These are phyloP conservation scores for Trypoxylon attenuatum DNA, from an alignment of 2,888 invertebrate species.

Conservation along the genomic window DNA sequence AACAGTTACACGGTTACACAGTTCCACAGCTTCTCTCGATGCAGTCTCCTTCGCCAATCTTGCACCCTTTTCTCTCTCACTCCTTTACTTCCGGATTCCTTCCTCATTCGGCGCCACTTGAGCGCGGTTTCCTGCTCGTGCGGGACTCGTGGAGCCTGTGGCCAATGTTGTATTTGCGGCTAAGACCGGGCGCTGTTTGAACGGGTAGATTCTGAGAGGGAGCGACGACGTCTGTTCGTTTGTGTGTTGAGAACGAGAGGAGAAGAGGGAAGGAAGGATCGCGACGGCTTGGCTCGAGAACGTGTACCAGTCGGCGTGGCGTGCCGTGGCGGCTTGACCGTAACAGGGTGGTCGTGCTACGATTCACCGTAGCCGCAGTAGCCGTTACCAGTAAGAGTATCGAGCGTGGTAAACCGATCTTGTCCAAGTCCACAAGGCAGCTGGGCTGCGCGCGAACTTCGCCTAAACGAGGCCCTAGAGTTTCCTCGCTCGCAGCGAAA, in stretches of 20 bases:
- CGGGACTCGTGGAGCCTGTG: not conserved
- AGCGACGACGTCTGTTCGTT: constrained; percentile 33
- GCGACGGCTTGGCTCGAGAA: no score
- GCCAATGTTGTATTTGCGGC: constrained; percentile 39
- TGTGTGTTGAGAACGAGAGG: constrained; percentile 3
- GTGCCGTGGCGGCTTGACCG: no score
- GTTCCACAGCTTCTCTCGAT: no score
- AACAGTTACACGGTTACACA: no score
- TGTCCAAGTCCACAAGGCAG: constrained; percentile 20
- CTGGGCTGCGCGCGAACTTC: constrained; percentile 19
- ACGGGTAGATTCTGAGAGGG: constrained; percentile 20
- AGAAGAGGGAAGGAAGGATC: not conserved
- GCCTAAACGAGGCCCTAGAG: constrained; percentile 30
- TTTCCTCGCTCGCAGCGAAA: constrained; percentile 15
- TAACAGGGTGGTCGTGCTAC: no score
- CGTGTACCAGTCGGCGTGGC: no score
- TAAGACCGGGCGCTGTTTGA: constrained; percentile 36
- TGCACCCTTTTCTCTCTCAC: no score
- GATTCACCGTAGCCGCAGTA: no score
- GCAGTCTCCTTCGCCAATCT: no score
- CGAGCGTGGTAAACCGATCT: constrained; percentile 32
- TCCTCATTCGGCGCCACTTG: not conserved
- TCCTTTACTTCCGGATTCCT: no score
- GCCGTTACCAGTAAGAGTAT: constrained; percentile 8
- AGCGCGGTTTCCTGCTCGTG: not conserved